A percentile compares a stretch with the other conserved stretches of the same genome.
phyloP scores from a whole-genome alignment of 92 coral and sea anemone genomes.

The Palythoa caribaeorum region DNA sequence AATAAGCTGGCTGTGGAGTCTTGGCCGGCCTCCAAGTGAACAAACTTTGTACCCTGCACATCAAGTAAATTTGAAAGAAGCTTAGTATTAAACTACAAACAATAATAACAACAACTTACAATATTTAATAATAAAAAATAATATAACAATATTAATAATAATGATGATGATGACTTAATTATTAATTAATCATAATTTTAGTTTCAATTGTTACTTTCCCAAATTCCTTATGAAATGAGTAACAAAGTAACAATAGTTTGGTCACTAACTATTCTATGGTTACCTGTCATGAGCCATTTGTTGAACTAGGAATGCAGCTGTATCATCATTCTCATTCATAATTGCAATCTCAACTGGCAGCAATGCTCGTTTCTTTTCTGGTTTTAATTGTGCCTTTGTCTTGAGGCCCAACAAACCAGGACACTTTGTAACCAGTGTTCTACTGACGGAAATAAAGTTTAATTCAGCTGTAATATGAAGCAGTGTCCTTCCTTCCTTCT shows the following conservation, averaged over 20 bases:
- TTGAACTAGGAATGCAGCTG: conserved; percentile 73
- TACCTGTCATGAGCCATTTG: conserved; percentile 89
- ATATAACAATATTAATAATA: no score
- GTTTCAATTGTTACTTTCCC: no score
- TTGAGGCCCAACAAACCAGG: conserved; percentile 86
- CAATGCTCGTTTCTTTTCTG: conserved; percentile 73
- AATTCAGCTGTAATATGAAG: conserved; percentile 83
- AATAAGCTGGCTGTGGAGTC: conserved; percentile 64
- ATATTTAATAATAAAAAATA: no score
- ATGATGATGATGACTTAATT: no score
- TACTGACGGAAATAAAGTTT: conserved; percentile 75
- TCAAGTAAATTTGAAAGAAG: not conserved
- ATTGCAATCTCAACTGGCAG: conserved; percentile 86
- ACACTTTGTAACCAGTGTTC: conserved; percentile 73
- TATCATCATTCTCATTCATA: conserved; percentile 75
- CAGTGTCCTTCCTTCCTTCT: conserved; percentile 61
- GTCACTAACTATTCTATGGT: not conserved
- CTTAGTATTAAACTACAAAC: no score
- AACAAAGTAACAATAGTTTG: no score
- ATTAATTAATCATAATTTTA: no score
- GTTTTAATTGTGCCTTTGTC: conserved; percentile 73
- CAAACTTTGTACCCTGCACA: conserved; percentile 68
- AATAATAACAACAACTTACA: no score
- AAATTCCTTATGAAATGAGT: no score
- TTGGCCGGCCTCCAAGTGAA: conserved; percentile 84